A percentile compares a stretch with the other conserved stretches of the same genome.
These are phyloP conservation scores for Lithobius niger DNA, from an alignment of 1,140 invertebrate genomes.

Conservation along the genomic window DNA sequence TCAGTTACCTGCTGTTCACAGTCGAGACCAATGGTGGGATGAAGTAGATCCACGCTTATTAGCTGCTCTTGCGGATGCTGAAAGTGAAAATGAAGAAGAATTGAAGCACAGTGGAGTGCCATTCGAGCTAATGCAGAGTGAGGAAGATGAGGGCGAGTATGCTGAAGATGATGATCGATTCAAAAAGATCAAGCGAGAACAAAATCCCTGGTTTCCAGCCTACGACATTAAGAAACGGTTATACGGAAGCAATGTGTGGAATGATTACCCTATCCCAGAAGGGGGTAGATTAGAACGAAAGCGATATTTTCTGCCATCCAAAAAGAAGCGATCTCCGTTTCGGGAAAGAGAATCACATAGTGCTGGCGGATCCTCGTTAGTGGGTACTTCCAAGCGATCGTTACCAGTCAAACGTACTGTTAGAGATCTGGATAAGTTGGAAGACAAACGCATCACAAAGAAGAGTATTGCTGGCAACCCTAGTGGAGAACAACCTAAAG, in stretches of 20 bases:
- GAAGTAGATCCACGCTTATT: not conserved
- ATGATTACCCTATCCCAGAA: not conserved
- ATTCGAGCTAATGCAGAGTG: too few relatives aligned
- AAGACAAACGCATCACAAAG: too few relatives aligned
- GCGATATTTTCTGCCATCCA: not conserved
- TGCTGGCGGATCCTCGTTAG: not conserved
- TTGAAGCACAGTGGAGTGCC: too few relatives aligned
- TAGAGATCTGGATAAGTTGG: too few relatives aligned
- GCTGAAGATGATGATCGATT: not conserved
- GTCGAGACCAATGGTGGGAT: not conserved
- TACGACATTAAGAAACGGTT: not conserved
- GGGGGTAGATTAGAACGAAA: not conserved
- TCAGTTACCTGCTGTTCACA: too few relatives aligned
- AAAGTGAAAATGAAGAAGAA: too few relatives aligned
- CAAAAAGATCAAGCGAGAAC: not conserved
- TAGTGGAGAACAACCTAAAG: not conserved
- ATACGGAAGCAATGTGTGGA: not conserved
- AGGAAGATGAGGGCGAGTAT: not conserved
- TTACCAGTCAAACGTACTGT: not conserved
- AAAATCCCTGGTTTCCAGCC: constrained; percentile 3
- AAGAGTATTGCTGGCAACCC: constrained; percentile 1
- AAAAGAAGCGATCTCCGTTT: not conserved
- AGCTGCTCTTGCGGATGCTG: too few relatives aligned
- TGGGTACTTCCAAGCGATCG: not conserved
- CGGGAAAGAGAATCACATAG: not conserved